Evolutionary conservation across 2,113 vertebrate species (phyloP), one percentile per base, ranked within the genome.

Genomic region (Platysternon megacephalum): DNA sequence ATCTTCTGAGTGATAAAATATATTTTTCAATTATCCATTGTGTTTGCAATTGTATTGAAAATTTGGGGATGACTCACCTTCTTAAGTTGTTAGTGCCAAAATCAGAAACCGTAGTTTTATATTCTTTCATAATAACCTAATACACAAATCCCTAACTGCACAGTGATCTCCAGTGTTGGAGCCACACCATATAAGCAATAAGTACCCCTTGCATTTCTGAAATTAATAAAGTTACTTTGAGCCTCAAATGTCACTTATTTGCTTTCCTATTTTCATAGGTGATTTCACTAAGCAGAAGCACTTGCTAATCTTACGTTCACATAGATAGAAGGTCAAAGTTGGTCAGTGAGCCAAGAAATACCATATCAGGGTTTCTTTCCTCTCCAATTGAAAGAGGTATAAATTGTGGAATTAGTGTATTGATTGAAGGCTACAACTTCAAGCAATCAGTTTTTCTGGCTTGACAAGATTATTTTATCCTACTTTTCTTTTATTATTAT

Each of bases 391-490:
- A 98, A 97, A 97, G 98, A 98, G 98, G 99, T 99, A 99, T 99
- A 99, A 99, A 99, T 99, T 99, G 99, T 98, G 98, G 99, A 99
- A 99, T 99, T 99, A 99, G 99, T 98, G 99, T 99, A 99, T 99
- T 99, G 99, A 99, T 99, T 99, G 99, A 98, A 98, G 98, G 98
- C 98, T 98, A 98, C 98, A 98, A 98, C 99, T 99, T 99, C 99
- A 98, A 99, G 99, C 99, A 99, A 99, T 99, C 99, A 99, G 98
- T 99, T 99, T 99, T 99, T 99, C 98, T 98, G 99, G 97, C 98
- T 99, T 99, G 99, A 99, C 99, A 99, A 99, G 99, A 99, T 99
- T 99, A 99, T 99, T 99, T 99, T 99, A 99, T 99, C 99, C 99
- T 99, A 99, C 99, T 99, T 99, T 99, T 99, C 99, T 98, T 98